Evolutionary conservation across 2,113 vertebrate species (phyloP).

Genomic region (Pan paniscus): DNA sequence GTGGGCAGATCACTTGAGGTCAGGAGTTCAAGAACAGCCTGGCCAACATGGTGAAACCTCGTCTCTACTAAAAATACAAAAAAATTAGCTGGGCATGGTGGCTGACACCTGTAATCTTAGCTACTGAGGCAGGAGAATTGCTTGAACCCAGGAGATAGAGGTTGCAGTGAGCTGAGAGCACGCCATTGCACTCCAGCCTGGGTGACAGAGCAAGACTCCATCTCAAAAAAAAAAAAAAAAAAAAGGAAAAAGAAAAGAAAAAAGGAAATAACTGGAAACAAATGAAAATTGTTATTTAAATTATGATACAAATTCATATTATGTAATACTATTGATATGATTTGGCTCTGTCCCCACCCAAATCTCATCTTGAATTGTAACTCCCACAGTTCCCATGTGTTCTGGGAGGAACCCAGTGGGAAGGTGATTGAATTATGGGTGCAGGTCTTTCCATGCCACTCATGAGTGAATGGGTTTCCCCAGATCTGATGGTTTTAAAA

Average conservation of each 20-base stretch:
- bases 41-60: neutral
- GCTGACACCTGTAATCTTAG: neutral
- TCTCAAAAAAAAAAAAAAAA: neutral
- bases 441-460: too few relatives aligned
- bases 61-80: neutral
- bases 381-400: too few relatives aligned
- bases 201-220: neutral
- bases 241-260: neutral
- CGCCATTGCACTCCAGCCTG: neutral
- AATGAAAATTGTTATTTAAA: neutral
- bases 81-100: neutral
- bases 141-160: neutral
- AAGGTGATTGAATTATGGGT: too few relatives aligned
- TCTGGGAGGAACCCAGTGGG: too few relatives aligned
- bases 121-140: neutral
- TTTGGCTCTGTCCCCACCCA: too few relatives aligned
- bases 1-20: neutral
- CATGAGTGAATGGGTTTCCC: too few relatives aligned
- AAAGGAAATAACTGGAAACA: neutral
- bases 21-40: neutral
- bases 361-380: too few relatives aligned
- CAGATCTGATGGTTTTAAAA: too few relatives aligned
- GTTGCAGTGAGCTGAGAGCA: neutral
- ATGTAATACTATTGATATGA: neutral
- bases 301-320: neutral